Evolutionary conservation across 92 coral and sea anemone species (phyloP), one percentile per base, ranked within the genome.

Genomic region (Scolanthus callimorphus): DNA sequence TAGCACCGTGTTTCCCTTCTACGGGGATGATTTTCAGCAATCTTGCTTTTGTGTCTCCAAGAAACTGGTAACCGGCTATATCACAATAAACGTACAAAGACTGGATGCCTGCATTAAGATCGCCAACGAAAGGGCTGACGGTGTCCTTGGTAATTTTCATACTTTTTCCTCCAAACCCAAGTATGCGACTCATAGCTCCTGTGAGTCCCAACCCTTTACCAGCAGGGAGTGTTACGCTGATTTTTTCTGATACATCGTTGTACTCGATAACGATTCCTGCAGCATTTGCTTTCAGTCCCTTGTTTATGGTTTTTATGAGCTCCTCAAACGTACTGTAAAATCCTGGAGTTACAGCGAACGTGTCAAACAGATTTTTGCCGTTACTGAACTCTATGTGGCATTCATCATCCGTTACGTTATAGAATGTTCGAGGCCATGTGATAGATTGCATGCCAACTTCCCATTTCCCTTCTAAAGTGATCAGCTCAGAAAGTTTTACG

Each of bases 401-500:
- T 31, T 17, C 11, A 15, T 30, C 25, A 4, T 30, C 47, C 1
- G 48, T 30, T 30, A 59, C 43, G 31, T 4, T 59, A 19, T 59
- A 37, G 24, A 59, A 34, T 3, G 65, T 39, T 13, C 51, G 17
- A 39, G 65, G 65, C 65, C 65, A 59, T 4, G 43, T 39, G 1
- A 59, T 59, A 21, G 47, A 29, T 24, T 59, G 52, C 8, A 59
- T 49, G 1, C 71, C 72, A 10, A 69, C 84, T 62, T 69, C 84
- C 70, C 69, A 77, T 2, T 61, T 30, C 12, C 68, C 77, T 3
- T 21, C 21, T 20, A 77, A 29, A 0, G 3, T 21, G 9, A 77
- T 52, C 20, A 60, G 55, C 21, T 81, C 71, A 17, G 78, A 71
- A 21, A 73, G 51, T 23, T 57, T 49, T 10, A 73, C 77, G n/a